Base-by-base conservation (phyloP, 2,888 invertebrate species). In the Nowickia ferox region DNA sequence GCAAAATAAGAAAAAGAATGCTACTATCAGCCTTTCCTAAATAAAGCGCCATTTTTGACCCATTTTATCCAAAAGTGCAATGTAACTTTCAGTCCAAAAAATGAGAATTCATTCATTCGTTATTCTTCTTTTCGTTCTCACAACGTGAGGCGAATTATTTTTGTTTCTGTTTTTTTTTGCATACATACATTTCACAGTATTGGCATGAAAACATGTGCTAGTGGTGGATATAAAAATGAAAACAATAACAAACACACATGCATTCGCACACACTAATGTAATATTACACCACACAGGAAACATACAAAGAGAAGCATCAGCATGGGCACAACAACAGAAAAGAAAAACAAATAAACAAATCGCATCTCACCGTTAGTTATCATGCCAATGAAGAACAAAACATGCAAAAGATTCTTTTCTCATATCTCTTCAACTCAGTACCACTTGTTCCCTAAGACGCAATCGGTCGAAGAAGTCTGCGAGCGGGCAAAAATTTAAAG, bases 351-450 rank as follows among this genome's bases (percentile, higher is more conserved):
- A 46, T 42, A 69, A 66, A 42, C 17, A 74, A 74, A 74, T 51
- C 30, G 17, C 57, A 80, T 57, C 57, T 9, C 66, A 63, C 42
- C 22, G 9, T 72, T 48, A 13, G 22, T 57, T 17, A 65, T 77
- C 46, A n/a, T 65, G 66, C 42, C 57, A 22, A 78, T 13, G 44
- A 48, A 84, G 19, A 72, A 61, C n/a, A 38, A 53, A 85, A 79
- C 59, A 22, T 83, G 65, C 72, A 83, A 51, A 80, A 80, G 79
- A 86, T 80, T 66, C n/a, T 68, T 51, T 46, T 61, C 66, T 72
- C 38, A n/a, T 30, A 76, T 79, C 79, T 83, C 76, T 83, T 80
- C 86, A 86, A 83, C 83, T 86, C 86, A 86, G 86, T 86, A 86
- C 72, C 86, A 86, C 83, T 86, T 86, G 86, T 80, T 83, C 76